These are phyloP conservation scores for Dolichopus griseipennis DNA, from an alignment of 2,888 invertebrate genomes.

Conservation along the genomic window DNA sequence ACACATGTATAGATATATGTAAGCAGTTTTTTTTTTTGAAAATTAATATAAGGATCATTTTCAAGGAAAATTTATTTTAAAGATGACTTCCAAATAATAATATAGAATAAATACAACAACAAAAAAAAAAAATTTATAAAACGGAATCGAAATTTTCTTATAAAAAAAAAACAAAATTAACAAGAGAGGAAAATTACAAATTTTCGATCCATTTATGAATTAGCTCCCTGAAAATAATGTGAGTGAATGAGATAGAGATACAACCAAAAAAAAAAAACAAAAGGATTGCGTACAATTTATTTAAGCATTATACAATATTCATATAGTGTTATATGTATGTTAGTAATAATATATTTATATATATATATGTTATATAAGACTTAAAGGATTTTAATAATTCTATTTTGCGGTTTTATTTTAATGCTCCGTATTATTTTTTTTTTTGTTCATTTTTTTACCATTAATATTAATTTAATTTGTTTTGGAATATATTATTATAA, in stretches of 20 bases:
- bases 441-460: background rate
- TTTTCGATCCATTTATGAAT: slow-evolving; percentile 1
- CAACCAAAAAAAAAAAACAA: background rate
- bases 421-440: background rate
- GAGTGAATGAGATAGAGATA: background rate
- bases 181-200: too few species aligned
- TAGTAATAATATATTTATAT: background rate
- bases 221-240: background rate
- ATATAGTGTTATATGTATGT: too few species aligned
- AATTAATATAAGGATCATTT: background rate
- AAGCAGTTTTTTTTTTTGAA: background rate
- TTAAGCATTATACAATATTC: too few species aligned
- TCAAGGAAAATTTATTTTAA: too few species aligned
- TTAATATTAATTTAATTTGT: background rate
- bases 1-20: background rate
- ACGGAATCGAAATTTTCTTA: too few species aligned
- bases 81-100: too few species aligned
- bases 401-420: slow-evolving; percentile 6
- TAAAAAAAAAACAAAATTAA: too few species aligned
- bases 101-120: too few species aligned
- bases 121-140: too few species aligned
- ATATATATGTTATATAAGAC: background rate
- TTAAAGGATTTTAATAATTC: slow-evolving; percentile 6
- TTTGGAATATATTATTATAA: slow-evolving; percentile 1
- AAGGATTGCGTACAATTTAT: too few species aligned